Evolutionary conservation across 2,113 vertebrate species (phyloP), one percentile per base, ranked within the genome.

Genomic region (Hirundichthys speculiger): DNA sequence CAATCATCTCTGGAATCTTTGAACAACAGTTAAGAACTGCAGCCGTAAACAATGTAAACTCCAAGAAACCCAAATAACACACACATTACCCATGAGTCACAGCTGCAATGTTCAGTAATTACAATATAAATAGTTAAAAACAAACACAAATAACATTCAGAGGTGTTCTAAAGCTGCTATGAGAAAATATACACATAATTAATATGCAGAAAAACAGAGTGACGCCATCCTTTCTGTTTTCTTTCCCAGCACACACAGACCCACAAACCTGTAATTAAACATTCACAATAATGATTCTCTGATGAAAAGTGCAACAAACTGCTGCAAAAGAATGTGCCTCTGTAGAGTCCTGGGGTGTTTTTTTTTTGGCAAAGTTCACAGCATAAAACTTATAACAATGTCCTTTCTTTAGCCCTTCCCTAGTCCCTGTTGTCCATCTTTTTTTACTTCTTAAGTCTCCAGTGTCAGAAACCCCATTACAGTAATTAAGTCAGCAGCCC

Each of bases 401-500:
- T 73, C 55, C 77, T 74, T 72, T 67, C 50, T 38, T 69, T 75
- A 64, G 25, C 38, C 61, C 75, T 53, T 69, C 64, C 53, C 13
- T 27, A 20, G 52, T 61, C 79, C 69, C 60, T 57, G 48, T 53
- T 73, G 64, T 78, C 61, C 70, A 10, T 75, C 24, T 75, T 81
- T 84, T 84, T 65, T 79, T 38, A 66, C 45, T 66, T 75, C 60
- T 79, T 79, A 65, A 83, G 75, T 88, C 82, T 83, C 9, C 83
- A 91, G 86, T 87, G 89, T 87, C 88, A 87, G 41, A 83, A 89
- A 82, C 75, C 79, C 86, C 79, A 88, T 91, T 89, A 86, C 79
- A 82, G 85, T 88, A 90, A 90, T 91, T 88, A 90, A 89, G 86
- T 86, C 79, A 69, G 80, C n/a, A 45, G 80, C 83, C 82, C 85